Conservation (phyloP, 2,888 invertebrate genomes). For the Apoderus coryli region DNA sequence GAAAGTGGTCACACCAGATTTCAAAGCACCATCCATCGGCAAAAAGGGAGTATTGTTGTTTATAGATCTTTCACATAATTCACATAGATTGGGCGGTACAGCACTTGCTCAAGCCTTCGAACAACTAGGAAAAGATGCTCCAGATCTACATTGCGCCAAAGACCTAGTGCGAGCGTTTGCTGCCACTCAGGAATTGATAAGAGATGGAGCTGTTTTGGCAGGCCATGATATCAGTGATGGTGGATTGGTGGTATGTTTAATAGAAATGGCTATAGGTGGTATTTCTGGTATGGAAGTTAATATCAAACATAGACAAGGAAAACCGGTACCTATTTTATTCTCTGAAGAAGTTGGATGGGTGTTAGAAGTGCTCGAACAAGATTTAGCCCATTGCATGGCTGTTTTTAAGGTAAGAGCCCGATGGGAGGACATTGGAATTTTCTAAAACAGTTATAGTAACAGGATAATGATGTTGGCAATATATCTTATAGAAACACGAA, state of each 20-base stretch:
- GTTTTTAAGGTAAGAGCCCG: conserved; percentile 37
- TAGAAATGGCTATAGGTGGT: conserved; percentile 97
- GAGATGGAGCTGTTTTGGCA: conserved; percentile 53
- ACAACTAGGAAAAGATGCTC: conserved; percentile 49
- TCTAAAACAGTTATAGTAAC: too few relatives aligned
- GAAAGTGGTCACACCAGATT: conserved; percentile 77
- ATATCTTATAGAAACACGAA: conserved; percentile 33
- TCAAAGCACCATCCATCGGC: conserved; percentile 51
- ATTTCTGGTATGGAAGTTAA: conserved; percentile 62
- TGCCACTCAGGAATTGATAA: conserved; percentile 70
- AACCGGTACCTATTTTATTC: conserved; percentile 55
- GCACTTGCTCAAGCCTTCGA: conserved; percentile 82
- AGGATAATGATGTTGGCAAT: too few relatives aligned
- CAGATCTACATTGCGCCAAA: conserved; percentile 63
- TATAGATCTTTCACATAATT: conserved; percentile 60
- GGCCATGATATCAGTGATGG: conserved; percentile 98
- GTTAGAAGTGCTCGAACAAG: conserved; percentile 48
- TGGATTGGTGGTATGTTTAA: conserved; percentile 72
- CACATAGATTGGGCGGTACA: conserved; percentile 76
- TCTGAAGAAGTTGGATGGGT: conserved; percentile 80
- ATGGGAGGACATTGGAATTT: conserved; percentile 6
- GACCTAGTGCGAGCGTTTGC: conserved; percentile 63
- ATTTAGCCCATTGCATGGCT: conserved; percentile 43
- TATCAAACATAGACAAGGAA: conserved; percentile 39
- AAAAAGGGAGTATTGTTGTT: conserved; percentile 55